These are phyloP conservation scores for Coecobrya sp. DNA, from an alignment of 2,888 invertebrate species.

Conservation along the genomic window DNA sequence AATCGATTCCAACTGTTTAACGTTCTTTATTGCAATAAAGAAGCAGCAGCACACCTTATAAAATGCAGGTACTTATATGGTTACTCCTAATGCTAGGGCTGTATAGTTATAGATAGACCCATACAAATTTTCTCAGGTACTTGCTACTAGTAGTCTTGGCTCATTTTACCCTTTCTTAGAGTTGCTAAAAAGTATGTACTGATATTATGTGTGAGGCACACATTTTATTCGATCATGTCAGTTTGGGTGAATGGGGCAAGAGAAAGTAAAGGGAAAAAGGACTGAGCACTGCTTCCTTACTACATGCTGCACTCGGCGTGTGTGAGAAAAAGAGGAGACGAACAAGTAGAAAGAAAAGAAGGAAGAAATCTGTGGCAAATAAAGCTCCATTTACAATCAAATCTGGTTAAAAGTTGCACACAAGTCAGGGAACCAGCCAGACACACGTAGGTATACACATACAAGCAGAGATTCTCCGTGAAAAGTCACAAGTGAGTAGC, in stretches of 20 bases:
- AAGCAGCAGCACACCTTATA: slow-evolving; percentile 3
- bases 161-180: slow-evolving; percentile 43
- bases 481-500: slow-evolving; percentile 34
- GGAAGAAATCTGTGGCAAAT: slow-evolving; percentile 74
- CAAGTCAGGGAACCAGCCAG: slow-evolving; percentile 10
- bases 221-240: slow-evolving; percentile 78
- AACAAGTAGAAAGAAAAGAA: not conserved
- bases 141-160: not conserved
- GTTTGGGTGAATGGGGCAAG: slow-evolving; percentile 65
- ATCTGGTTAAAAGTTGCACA: slow-evolving; percentile 75
- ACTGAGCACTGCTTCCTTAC: too few species aligned
- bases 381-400: slow-evolving; percentile 80
- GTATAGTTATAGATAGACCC: too few species aligned
- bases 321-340: not conserved
- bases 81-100: too few species aligned
- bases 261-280: slow-evolving; percentile 17
- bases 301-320: not conserved
- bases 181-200: not conserved
- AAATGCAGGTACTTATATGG: not conserved
- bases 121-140: slow-evolving; percentile 52
- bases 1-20: slow-evolving; percentile 80
- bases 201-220: slow-evolving; percentile 61
- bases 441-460: not conserved
- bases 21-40: slow-evolving; percentile 29
- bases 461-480: not conserved